These are phyloP conservation scores for Azorinus chamasolen DNA, from an alignment of 2,888 invertebrate species.

Conservation along the genomic window DNA sequence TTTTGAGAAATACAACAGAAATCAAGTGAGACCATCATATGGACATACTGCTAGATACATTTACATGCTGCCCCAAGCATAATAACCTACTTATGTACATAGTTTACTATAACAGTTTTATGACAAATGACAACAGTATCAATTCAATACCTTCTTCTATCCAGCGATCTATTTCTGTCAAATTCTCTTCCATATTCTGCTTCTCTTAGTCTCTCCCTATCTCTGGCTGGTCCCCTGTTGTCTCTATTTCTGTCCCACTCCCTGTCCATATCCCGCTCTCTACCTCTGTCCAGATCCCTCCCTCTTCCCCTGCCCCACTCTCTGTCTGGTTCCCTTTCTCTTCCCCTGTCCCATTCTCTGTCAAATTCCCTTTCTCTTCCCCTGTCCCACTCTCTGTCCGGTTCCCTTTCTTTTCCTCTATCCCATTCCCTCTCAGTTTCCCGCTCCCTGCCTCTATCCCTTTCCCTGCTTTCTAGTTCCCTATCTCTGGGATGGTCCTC, in stretches of 20 bases:
- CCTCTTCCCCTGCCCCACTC: constrained; percentile 44
- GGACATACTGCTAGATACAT: too few relatives aligned
- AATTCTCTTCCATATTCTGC: background rate
- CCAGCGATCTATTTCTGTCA: constrained; percentile 13
- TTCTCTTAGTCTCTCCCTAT: background rate
- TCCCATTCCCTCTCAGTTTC: background rate
- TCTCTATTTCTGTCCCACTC: constrained; percentile 18
- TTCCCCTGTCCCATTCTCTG: constrained; percentile 5
- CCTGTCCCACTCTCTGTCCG: background rate
- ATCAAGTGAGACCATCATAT: too few relatives aligned
- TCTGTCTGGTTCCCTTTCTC: background rate
- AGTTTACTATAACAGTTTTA: too few relatives aligned
- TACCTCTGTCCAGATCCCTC: constrained; percentile 40
- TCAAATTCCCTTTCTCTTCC: constrained; percentile 8
- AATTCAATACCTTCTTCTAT: constrained; percentile 23
- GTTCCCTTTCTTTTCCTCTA: constrained; percentile 20
- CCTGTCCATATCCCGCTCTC: constrained; percentile 23
- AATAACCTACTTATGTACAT: too few relatives aligned
- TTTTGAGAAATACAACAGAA: too few relatives aligned
- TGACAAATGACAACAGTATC: too few relatives aligned
- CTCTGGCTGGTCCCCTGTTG: constrained; percentile 1
- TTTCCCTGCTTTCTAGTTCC: constrained; percentile 21
- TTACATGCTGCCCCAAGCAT: too few relatives aligned
- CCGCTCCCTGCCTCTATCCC: constrained; percentile 31
- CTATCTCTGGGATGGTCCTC: constrained; percentile 35